Conservation (phyloP, 37 sponge, comb jelly and placozoan genomes). For the Axinella damicornis region DNA sequence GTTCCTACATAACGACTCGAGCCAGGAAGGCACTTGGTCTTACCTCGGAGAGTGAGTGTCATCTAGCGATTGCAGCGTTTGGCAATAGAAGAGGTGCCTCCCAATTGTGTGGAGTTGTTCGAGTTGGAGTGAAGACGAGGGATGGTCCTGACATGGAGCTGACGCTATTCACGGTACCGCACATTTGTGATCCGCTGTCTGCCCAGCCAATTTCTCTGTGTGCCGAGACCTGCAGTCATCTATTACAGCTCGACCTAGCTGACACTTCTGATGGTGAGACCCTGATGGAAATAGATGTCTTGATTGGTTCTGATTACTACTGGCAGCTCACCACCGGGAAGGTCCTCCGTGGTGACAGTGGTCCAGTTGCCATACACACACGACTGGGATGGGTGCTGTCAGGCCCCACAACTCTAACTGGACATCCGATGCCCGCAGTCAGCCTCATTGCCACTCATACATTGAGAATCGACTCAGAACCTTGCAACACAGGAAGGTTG, state of each 20-base stretch:
- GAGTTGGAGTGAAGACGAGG: slow-evolving; percentile 4
- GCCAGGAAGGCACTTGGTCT: slow-evolving; percentile 20
- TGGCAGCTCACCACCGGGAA: slow-evolving; percentile 11
- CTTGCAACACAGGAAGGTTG: not conserved
- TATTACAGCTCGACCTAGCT: slow-evolving; percentile 7
- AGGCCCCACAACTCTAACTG: not conserved
- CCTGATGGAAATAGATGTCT: not conserved
- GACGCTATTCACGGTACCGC: slow-evolving; percentile 15
- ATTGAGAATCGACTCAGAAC: not conserved
- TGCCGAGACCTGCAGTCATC: not conserved
- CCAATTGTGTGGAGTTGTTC: slow-evolving; percentile 19
- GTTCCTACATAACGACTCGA: slow-evolving; percentile 32
- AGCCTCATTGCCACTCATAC: slow-evolving; percentile 14
- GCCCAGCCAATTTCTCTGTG: slow-evolving; percentile 14
- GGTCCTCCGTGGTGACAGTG: not conserved
- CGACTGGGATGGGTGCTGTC: slow-evolving; percentile 30
- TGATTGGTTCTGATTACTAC: slow-evolving; percentile 27
- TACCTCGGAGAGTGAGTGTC: not conserved
- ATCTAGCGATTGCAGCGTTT: slow-evolving; percentile 35
- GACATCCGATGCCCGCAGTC: no score
- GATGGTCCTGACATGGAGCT: not conserved
- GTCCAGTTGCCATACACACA: slow-evolving; percentile 26
- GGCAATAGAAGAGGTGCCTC: slow-evolving; percentile 21
- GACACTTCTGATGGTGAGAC: not conserved
- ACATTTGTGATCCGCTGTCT: slow-evolving; percentile 28